A percentile compares a stretch with the other conserved stretches of the same genome.
These are phyloP conservation scores for Varanus komodoensis DNA, from an alignment of 2,113 vertebrate species.

Conservation along the genomic window DNA sequence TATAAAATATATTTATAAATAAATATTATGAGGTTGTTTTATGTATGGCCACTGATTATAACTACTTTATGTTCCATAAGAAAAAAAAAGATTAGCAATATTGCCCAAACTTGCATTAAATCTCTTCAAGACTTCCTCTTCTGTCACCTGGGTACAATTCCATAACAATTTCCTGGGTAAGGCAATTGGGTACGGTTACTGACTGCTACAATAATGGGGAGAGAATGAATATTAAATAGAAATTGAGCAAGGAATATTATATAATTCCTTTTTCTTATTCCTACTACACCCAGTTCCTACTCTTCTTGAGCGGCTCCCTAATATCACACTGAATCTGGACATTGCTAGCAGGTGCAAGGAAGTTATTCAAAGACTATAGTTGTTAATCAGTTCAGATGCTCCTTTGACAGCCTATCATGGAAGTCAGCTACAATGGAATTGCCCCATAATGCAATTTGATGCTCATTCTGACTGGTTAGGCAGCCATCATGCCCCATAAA, in stretches of 20 bases:
- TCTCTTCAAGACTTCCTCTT: background rate
- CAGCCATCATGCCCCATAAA: conserved; percentile 34
- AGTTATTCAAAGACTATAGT: background rate
- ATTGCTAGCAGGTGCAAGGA: background rate
- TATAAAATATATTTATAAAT: too few species aligned
- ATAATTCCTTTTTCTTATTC: background rate
- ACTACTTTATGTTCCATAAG: rapidly evolving
- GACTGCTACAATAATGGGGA: conserved; percentile 5
- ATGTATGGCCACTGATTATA: background rate
- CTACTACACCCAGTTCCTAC: background rate
- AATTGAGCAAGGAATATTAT: background rate
- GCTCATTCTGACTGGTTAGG: conserved; percentile 35
- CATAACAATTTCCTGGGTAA: background rate
- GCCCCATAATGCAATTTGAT: conserved; percentile 38
- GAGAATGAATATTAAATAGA: conserved; percentile 11
- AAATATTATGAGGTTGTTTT: background rate
- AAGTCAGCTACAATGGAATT: background rate
- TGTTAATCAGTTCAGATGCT: background rate
- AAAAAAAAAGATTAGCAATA: conserved; percentile 34
- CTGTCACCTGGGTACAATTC: background rate
- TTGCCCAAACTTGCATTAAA: conserved; percentile 23
- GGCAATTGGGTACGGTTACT: background rate
- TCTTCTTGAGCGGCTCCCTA: background rate
- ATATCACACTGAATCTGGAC: background rate
- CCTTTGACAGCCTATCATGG: background rate